Evolutionary conservation across 1,140 invertebrate species (phyloP).

Genomic region (Callitettix versicolor): DNA sequence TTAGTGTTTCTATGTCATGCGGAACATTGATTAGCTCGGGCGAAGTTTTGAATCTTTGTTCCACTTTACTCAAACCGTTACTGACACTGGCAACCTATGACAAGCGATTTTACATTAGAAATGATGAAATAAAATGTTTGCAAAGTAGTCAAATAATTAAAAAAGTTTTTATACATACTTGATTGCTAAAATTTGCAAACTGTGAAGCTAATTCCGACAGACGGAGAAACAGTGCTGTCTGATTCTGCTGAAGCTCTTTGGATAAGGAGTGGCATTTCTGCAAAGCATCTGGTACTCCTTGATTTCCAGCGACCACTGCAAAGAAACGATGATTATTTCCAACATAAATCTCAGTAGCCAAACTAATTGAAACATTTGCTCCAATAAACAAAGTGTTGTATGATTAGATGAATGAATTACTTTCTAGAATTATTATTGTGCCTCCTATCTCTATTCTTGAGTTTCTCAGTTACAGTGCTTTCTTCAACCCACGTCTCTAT

Average conservation of each 20-base stretch:
- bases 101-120: too few species aligned
- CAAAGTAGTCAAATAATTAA: too few species aligned
- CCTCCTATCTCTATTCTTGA: too few species aligned
- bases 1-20: slow-evolving; percentile 38
- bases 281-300: slow-evolving; percentile 47
- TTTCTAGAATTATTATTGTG: too few species aligned
- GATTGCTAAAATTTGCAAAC: slow-evolving; percentile 38
- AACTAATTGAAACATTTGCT: too few species aligned
- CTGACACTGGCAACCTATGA: slow-evolving; percentile 37
- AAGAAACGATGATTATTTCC: too few species aligned
- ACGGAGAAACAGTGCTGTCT: slow-evolving; percentile 42
- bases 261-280: slow-evolving; percentile 52
- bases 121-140: too few species aligned
- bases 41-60: slow-evolving; percentile 42
- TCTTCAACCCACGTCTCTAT: too few species aligned
- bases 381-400: too few species aligned
- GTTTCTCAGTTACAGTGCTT: too few species aligned
- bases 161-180: slow-evolving; percentile 26
- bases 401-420: too few species aligned
- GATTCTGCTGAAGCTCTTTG: slow-evolving; percentile 48
- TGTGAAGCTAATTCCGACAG: slow-evolving; percentile 36
- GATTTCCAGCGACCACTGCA: slow-evolving; percentile 51
- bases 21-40: slow-evolving; percentile 46
- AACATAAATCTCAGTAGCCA: too few species aligned
- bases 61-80: slow-evolving; percentile 39